These are phyloP conservation scores for Pseudolaguvia tuberculata DNA, from an alignment of 2,113 vertebrate genomes.

Conservation along the genomic window DNA sequence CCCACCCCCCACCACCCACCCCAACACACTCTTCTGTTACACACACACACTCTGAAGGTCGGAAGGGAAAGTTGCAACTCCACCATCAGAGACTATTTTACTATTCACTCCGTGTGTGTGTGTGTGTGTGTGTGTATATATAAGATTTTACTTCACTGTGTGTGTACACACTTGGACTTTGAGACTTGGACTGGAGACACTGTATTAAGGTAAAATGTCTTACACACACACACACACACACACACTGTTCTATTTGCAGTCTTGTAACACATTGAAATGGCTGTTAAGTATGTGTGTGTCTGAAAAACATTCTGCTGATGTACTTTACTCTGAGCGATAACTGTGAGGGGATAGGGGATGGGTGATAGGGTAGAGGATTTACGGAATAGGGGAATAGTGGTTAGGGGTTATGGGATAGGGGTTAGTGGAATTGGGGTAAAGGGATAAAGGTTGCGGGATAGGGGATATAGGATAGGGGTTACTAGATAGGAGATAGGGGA, in stretches of 20 bases:
- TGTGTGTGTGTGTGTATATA: neutral
- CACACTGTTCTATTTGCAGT: neutral
- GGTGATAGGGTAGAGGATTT: no score
- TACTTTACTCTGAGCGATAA: no score
- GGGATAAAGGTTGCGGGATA: no score
- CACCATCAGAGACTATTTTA: neutral
- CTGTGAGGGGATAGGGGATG: no score
- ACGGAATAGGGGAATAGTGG: no score
- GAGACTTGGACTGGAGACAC: conserved; percentile 12
- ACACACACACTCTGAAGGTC: neutral
- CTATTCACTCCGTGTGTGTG: neutral
- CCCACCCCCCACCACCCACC: neutral
- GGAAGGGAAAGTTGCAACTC: neutral
- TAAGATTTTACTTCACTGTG: conserved; percentile 9
- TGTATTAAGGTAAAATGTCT: conserved; percentile 12
- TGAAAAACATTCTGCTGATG: no score
- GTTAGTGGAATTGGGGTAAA: no score
- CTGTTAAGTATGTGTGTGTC: no score
- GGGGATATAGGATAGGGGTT: no score
- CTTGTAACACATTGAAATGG: no score
- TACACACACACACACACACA: neutral
- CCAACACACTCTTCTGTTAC: neutral
- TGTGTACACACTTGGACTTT: conserved; percentile 10
- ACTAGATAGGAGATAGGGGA: no score
- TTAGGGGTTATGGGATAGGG: no score